A percentile compares a stretch with the other conserved stretches of the same genome.
phyloP scores from a whole-genome alignment of 1,140 invertebrate genomes.

The Leptestheria dahalacensis region DNA sequence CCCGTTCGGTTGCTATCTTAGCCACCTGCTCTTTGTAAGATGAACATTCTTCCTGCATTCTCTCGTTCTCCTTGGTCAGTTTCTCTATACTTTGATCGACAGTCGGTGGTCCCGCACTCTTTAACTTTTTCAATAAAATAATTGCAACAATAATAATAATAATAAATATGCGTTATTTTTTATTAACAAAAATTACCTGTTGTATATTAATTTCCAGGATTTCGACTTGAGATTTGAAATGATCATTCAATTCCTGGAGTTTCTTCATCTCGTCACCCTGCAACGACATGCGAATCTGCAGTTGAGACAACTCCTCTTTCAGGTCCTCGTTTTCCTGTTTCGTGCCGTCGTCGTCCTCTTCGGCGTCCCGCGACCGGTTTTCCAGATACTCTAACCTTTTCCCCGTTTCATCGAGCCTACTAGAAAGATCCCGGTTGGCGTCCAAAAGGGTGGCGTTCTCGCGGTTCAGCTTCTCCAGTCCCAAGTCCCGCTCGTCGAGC shows the following conservation, averaged over 20 bases:
- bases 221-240: not conserved
- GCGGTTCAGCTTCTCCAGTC: too few relatives aligned
- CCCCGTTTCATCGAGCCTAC: not conserved
- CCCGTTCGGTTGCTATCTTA: not conserved
- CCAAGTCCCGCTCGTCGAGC: too few relatives aligned
- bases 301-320: not conserved
- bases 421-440: not conserved
- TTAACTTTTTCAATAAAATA: constrained; percentile 1
- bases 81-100: constrained; percentile 7
- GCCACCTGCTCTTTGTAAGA: constrained; percentile 6
- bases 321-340: not conserved
- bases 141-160: not conserved
- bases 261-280: not conserved
- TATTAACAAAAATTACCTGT: constrained; percentile 8
- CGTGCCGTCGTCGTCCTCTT: too few relatives aligned
- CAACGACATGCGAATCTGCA: not conserved
- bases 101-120: constrained; percentile 1
- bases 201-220: constrained; percentile 10
- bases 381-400: not conserved
- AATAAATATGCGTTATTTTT: not conserved
- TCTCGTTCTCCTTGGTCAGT: constrained; percentile 4
- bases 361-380: not conserved
- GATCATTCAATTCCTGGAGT: not conserved
- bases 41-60: constrained; percentile 5
- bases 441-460: too few relatives aligned